A percentile compares a stretch with the other conserved stretches of the same genome.
Conservation (phyloP, 2,797 vertebrate genomes). For the Hippoglossus hippoglossus region DNA sequence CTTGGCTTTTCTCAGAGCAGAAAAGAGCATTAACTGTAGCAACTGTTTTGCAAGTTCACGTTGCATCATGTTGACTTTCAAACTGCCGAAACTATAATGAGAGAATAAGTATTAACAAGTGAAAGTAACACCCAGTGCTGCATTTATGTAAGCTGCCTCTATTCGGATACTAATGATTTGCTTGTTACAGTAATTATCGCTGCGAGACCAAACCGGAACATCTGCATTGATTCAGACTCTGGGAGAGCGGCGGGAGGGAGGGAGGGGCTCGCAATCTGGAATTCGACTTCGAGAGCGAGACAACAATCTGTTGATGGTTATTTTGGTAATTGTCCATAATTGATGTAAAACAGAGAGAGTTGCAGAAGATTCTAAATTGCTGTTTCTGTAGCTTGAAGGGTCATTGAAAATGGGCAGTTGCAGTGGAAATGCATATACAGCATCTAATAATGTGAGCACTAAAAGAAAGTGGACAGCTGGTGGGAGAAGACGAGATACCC, state of each 20-base stretch:
- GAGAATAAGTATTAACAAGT: conserved; percentile 69
- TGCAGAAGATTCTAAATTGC: conserved; percentile 69
- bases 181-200: conserved; percentile 85
- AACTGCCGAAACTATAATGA: conserved; percentile 67
- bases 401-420: conserved; percentile 62
- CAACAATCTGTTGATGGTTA: conserved; percentile 86
- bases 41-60: conserved; percentile 57
- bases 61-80: conserved; percentile 72
- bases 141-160: conserved; percentile 81
- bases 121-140: conserved; percentile 72
- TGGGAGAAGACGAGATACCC: conserved; percentile 60
- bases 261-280: conserved; percentile 82
- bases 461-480: conserved; percentile 72
- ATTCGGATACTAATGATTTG: conserved; percentile 85
- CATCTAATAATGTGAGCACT: conserved; percentile 70
- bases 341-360: conserved; percentile 77
- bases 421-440: conserved; percentile 62
- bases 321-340: conserved; percentile 86
- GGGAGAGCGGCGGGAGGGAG: conserved; percentile 70
- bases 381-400: conserved; percentile 61
- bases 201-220: conserved; percentile 82
- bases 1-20: conserved; percentile 62
- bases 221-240: conserved; percentile 83
- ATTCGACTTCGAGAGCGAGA: conserved; percentile 68
- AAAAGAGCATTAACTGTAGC: conserved; percentile 49